Evolutionary conservation across 92 coral and sea anemone genomes (phyloP).

Genomic region (Parazoanthus atlanticus): DNA sequence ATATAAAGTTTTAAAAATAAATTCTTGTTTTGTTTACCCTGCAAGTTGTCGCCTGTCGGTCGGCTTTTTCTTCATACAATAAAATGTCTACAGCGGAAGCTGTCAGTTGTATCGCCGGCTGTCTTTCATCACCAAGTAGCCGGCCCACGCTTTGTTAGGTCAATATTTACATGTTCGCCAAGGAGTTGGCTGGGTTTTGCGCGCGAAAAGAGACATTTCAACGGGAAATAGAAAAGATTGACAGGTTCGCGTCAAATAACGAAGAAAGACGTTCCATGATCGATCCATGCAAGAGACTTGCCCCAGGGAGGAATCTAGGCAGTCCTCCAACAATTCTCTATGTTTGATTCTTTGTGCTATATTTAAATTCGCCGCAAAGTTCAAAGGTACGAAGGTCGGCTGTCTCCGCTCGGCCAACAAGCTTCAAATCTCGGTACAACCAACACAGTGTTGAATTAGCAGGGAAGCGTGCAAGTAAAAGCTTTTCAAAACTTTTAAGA

Average conservation of each 20-base stretch:
- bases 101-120: background rate
- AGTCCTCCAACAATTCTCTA: background rate
- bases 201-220: slow-evolving; percentile 28
- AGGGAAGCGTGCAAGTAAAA: no score
- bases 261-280: no score
- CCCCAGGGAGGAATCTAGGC: background rate
- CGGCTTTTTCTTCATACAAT: background rate
- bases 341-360: slow-evolving; percentile 18
- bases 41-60: slow-evolving; percentile 18
- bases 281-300: background rate
- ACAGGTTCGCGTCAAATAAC: background rate
- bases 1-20: background rate
- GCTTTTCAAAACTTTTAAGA: no score
- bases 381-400: background rate
- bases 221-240: background rate
- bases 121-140: slow-evolving; percentile 7
- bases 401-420: background rate
- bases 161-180: slow-evolving; percentile 16
- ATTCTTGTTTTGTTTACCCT: background rate
- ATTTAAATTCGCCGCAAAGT: background rate
- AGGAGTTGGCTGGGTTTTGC: slow-evolving; percentile 7
- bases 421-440: background rate
- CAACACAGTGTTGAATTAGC: background rate
- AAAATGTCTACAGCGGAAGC: slow-evolving; percentile 32
- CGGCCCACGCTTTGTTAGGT: slow-evolving; percentile 5